Base-by-base conservation (phyloP, 2,888 invertebrate genomes). In the Mesopsocus fuscifrons region DNA sequence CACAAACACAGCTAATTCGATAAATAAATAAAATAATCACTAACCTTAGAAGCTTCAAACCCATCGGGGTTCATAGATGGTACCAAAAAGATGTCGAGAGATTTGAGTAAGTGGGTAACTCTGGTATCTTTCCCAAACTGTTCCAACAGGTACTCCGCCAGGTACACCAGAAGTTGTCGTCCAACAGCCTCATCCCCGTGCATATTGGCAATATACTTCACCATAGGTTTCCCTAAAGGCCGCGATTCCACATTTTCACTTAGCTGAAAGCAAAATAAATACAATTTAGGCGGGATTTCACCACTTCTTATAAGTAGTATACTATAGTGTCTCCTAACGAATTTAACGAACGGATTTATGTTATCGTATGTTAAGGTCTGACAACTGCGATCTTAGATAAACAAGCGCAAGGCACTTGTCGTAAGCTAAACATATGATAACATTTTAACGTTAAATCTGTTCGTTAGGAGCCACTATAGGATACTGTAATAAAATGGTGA, bases 61-160 rank as follows among this genome's bases (percentile, higher is more conserved):
- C 98, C 98, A 70, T 98, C 84, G 26, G 98, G 98, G 66, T 98
- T 98, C 73, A 98, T 76, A 0, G 91, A 83, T 1, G 97, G 95
- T 87, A 98, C 82, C 53, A 99, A 65, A 61, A 81, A 92, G 49
- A 98, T 88, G 57, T 95, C 84, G 0, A 91, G 94, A 3, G 63
- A 68, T 55, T 95, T 77, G 1, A 98, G 71, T 44, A 98, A 61
- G 45, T 66, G 67, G 0, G 83, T 79, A 16, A 94, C 68, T 44
- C 82, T 65, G 44, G 65, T 72, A 52, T 71, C 69, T 46, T 65
- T 73, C 2, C 74, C 76, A 56, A 83, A 84, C 56, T 81, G 82
- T 6, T 68, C 61, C 41, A 94, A 65, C 43, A 99, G 67, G 61
- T 92, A 80, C 52, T 85, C 74, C 0, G 85, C 79, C 54, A 98